Percentiles rank a stretch among this genome's conserved stretches.
These are phyloP conservation scores for Clarias macrocephalus DNA, from an alignment of 2,113 vertebrate genomes.

Conservation along the genomic window DNA sequence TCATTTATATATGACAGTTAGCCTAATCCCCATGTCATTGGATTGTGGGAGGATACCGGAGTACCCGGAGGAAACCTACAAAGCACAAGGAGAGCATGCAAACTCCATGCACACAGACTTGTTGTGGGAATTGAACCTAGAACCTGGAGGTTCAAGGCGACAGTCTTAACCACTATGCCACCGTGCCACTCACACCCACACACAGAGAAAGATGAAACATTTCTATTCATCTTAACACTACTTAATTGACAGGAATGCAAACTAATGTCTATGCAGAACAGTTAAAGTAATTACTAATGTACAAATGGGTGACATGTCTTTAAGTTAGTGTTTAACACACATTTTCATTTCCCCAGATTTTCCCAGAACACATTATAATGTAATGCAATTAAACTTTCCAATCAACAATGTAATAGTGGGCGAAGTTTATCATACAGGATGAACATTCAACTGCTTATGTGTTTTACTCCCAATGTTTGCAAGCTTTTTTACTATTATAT, in stretches of 20 bases:
- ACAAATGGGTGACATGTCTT: background rate
- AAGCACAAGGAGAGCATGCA: too few relatives aligned
- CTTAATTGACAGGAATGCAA: background rate
- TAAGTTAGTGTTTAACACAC: background rate
- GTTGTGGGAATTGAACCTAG: too few relatives aligned
- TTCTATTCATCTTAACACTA: background rate
- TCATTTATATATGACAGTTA: too few relatives aligned
- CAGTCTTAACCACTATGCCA: too few relatives aligned
- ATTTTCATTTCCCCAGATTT: background rate
- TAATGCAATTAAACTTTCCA: background rate
- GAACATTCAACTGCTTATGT: background rate
- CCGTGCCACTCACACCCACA: background rate
- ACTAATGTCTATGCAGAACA: background rate
- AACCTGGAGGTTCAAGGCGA: too few relatives aligned
- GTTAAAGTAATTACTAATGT: background rate
- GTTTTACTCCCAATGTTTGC: background rate
- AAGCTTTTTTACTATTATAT: background rate
- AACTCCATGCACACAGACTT: too few relatives aligned
- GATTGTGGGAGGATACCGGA: too few relatives aligned
- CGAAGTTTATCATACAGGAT: background rate
- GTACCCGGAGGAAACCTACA: too few relatives aligned
- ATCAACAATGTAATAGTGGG: background rate
- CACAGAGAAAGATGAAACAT: background rate
- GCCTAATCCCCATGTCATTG: too few relatives aligned
- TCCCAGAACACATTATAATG: background rate